Conservation (phyloP, 1,140 invertebrate species). For the Leptopilina clavipes region DNA sequence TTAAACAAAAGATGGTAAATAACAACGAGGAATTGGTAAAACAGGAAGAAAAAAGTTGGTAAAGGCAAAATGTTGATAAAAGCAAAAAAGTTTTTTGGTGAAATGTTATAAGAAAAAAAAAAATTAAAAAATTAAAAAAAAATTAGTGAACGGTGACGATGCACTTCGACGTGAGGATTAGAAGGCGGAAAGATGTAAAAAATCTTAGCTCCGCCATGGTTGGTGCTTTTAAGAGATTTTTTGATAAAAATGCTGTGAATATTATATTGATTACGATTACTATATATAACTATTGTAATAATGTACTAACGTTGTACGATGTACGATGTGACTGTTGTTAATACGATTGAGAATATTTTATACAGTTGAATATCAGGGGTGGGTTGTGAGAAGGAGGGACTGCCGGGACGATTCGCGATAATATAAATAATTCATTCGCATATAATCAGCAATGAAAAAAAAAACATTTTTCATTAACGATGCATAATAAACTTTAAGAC, state of each 20-base stretch:
- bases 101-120: too few species aligned
- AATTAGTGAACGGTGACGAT: too few species aligned
- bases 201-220: slow-evolving; percentile 65
- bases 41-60: too few species aligned
- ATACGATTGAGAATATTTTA: slow-evolving; percentile 75
- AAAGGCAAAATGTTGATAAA: too few species aligned
- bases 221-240: slow-evolving; percentile 75
- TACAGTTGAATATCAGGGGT: slow-evolving; percentile 67
- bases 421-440: slow-evolving; percentile 14
- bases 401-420: slow-evolving; percentile 36
- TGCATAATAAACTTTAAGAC: slow-evolving; percentile 27
- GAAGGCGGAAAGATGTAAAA: slow-evolving; percentile 36
- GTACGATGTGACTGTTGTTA: slow-evolving; percentile 73
- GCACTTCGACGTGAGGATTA: too few species aligned
- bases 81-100: too few species aligned
- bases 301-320: slow-evolving; percentile 72
- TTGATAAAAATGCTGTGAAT: slow-evolving; percentile 75
- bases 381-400: slow-evolving; percentile 45
- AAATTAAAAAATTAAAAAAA: too few species aligned
- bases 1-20: too few species aligned
- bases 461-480: not conserved
- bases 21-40: too few species aligned
- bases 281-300: slow-evolving; percentile 71
- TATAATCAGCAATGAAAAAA: too few species aligned
- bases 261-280: slow-evolving; percentile 73